A percentile compares a stretch with the other conserved stretches of the same genome.
Evolutionary conservation across 2,113 vertebrate species (phyloP).

Genomic region (Myodes glareolus): DNA sequence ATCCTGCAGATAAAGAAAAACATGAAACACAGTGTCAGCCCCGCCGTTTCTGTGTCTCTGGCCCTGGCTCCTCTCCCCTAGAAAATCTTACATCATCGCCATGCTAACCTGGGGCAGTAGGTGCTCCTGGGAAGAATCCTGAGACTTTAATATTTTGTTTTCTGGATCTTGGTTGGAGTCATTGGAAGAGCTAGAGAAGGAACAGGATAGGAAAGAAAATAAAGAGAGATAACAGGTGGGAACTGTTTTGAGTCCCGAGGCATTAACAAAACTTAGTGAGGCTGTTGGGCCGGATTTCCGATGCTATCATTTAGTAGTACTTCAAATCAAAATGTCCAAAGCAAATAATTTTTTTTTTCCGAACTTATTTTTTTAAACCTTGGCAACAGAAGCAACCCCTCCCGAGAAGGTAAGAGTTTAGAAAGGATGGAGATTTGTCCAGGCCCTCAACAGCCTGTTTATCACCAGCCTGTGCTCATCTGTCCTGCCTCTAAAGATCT

Average conservation of each 20-base stretch:
- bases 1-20: not conserved
- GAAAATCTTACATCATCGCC: not conserved
- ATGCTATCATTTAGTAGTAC: not conserved
- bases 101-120: not conserved
- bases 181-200: not conserved
- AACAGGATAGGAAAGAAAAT: not conserved
- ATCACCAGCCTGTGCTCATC: not conserved
- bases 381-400: not conserved
- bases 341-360: not conserved
- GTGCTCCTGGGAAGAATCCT: not conserved
- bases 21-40: not conserved
- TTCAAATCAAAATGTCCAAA: constrained; percentile 1
- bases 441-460: rapidly evolving
- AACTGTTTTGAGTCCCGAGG: not conserved
- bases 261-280: not conserved
- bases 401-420: not conserved
- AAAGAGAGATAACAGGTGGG: not conserved
- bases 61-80: not conserved
- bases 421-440: not conserved
- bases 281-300: not conserved
- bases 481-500: not conserved
- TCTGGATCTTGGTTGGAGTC: not conserved
- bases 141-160: not conserved
- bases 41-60: not conserved
- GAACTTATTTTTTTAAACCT: not conserved